Percentiles rank a stretch among this genome's conserved stretches.
Conservation (phyloP, 2,797 vertebrate species). For the Poecilia velifera region DNA sequence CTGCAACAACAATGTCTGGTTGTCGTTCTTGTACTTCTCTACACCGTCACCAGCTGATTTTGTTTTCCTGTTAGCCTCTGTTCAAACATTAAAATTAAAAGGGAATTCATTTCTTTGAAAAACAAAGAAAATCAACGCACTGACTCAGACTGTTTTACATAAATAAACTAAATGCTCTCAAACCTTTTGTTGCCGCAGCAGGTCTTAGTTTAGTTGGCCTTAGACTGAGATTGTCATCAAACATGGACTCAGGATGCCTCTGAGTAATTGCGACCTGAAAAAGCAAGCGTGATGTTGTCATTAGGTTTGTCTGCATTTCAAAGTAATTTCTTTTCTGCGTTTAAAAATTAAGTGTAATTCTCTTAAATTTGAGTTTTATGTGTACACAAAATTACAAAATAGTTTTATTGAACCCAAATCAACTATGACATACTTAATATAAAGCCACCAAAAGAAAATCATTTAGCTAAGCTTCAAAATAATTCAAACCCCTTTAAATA, state of each 20-base stretch:
- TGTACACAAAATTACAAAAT: no score
- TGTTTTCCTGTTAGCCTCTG: constrained; percentile 69
- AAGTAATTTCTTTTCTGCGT: no score
- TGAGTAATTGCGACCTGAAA: constrained; percentile 88
- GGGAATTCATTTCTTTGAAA: not conserved
- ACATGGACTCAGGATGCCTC: constrained; percentile 67
- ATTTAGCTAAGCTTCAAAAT: not conserved
- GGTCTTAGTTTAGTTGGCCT: constrained; percentile 75
- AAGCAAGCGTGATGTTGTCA: not conserved
- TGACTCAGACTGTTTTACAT: not conserved
- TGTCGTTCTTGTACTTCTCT: constrained; percentile 82
- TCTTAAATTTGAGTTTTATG: not conserved
- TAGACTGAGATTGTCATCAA: constrained; percentile 70
- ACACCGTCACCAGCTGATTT: constrained; percentile 70
- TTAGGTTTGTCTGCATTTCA: not conserved
- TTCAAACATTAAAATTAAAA: not conserved
- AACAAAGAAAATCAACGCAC: not conserved
- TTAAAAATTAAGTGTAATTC: not conserved
- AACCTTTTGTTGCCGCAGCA: constrained; percentile 71
- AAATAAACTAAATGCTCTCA: constrained; percentile 11
- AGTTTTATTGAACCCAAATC: not conserved
- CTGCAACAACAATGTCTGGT: constrained; percentile 87
- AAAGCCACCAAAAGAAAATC: not conserved
- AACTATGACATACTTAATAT: not conserved
- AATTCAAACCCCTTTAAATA: not conserved